Evolutionary conservation across 92 coral and sea anemone species (phyloP).

Genomic region (Palythoa caribaeorum): DNA sequence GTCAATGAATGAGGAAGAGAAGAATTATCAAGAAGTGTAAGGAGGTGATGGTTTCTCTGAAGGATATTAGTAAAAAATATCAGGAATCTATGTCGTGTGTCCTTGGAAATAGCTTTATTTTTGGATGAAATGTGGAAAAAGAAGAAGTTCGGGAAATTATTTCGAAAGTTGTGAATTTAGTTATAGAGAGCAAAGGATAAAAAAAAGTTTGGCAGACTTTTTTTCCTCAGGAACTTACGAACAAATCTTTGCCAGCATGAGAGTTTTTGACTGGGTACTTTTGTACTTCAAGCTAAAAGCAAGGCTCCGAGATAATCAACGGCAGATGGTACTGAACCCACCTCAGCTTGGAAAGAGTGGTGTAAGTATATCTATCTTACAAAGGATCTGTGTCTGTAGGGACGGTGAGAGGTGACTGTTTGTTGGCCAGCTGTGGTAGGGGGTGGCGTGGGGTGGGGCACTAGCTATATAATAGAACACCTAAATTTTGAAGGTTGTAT

Average conservation of each 20-base stretch:
- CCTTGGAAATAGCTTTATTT: conserved; percentile 22
- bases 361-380: conserved; percentile 39
- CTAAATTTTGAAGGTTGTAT: neutral
- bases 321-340: conserved; percentile 66
- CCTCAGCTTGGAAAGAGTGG: conserved; percentile 71
- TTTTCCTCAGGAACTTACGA: conserved; percentile 39
- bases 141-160: conserved; percentile 6
- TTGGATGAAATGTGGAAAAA: conserved; percentile 16
- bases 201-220: conserved; percentile 54
- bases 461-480: no score
- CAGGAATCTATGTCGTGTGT: conserved; percentile 31
- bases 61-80: conserved; percentile 3
- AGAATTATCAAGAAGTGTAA: conserved; percentile 21
- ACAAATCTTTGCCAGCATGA: conserved; percentile 32
- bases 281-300: conserved; percentile 62
- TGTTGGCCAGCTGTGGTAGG: no score
- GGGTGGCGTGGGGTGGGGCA: neutral
- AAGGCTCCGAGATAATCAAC: conserved; percentile 62
- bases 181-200: conserved; percentile 34
- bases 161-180: conserved; percentile 48
- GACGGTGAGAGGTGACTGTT: no score
- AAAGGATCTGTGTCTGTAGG: no score
- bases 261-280: conserved; percentile 66
- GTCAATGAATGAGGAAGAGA: conserved; percentile 25
- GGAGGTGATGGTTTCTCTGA: conserved; percentile 28